Conservation (phyloP, 2,888 invertebrate genomes). For the Cantharis rustica region DNA sequence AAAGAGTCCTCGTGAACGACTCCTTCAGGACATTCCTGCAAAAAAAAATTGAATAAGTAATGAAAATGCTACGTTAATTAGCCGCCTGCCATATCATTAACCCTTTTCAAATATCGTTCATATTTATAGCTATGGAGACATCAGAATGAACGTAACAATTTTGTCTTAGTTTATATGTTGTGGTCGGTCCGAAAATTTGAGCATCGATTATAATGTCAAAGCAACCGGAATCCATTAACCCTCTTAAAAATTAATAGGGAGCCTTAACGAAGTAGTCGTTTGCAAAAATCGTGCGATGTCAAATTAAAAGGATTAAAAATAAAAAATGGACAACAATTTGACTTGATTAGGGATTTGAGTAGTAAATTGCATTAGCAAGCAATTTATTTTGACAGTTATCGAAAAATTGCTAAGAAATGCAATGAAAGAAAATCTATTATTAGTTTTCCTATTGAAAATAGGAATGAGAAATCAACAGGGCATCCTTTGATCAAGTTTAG, state of each 20-base stretch:
- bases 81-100: neutral
- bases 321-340: neutral
- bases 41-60: conserved; percentile 47
- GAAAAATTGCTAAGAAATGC: neutral
- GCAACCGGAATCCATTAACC: neutral
- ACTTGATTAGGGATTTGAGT: neutral
- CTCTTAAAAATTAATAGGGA: neutral
- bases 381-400: neutral
- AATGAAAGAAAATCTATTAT: neutral
- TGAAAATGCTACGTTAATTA: neutral
- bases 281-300: neutral
- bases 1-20: conserved; percentile 97
- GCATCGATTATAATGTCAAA: neutral
- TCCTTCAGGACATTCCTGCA: conserved; percentile 96
- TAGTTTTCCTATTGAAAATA: neutral
- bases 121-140: neutral
- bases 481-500: neutral
- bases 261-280: neutral
- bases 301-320: neutral
- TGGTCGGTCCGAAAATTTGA: neutral
- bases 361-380: neutral
- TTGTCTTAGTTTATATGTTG: neutral
- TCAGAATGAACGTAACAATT: neutral
- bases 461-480: neutral
- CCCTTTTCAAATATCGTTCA: neutral